Base-by-base conservation (phyloP, 2,888 invertebrate genomes). In the Hydropsyche betteni region DNA sequence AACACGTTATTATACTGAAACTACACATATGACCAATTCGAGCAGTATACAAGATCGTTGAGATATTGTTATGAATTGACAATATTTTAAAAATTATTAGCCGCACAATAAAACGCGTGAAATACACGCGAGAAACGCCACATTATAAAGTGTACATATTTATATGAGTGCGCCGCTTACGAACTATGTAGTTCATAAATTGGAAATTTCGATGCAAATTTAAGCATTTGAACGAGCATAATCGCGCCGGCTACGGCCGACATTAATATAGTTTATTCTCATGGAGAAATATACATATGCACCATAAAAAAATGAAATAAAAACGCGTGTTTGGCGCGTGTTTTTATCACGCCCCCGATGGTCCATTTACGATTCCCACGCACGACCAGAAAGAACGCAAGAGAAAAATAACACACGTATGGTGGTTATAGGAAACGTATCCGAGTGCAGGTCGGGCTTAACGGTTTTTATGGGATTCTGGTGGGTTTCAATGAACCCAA, bases 311-410 rank as follows among this genome's bases (percentile, higher is more conserved):
- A 24, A 5, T 10, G 36, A 33, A 36, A 12, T 34, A 64, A 36
- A 64, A 64, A 34, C 36, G 34, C 12, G 24, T 36, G 24, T 64
- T 55, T 55, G 16, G 14, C 55, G 16, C 16, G 55, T 52, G 44
- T 52, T 38, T 69, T 14, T 50, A 72, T 55, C 72, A 72, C 72
- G 72, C 72, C 72, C 44, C 61, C 72, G 55, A 58, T 34, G 72
- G 34, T 72, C 72, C 72, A 72, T 72, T 58, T 72, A 58, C 34
- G 38, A 72, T 58, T 58, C 72, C 72, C 72, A 72, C 72, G 72
- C 61, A 72, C 16, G 7, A 36, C 61, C 61, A 55, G 55, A 72
- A 72, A 55, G 53, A 44, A 68, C 5, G 34, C 12, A 58, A 36
- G 55, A 14, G 34, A 24, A 10, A 44, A 24, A 33, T n/a, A 52